A percentile compares a stretch with the other conserved stretches of the same genome.
Conservation (phyloP, 2,797 vertebrate genomes). For the Tragopan temminckii region DNA sequence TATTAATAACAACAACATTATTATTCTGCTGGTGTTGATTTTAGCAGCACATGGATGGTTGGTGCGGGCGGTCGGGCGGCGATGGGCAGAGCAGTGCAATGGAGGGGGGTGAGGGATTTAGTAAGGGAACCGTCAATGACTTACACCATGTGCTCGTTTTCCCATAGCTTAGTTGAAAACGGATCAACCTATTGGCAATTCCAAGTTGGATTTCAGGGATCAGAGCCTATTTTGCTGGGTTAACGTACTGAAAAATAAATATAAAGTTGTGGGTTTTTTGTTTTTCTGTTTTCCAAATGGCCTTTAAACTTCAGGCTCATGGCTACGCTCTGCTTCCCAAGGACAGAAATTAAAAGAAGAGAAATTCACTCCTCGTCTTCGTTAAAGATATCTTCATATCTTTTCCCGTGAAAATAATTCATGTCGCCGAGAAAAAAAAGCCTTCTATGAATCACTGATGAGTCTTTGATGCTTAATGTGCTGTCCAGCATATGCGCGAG, state of each 20-base stretch:
- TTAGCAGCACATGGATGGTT: neutral
- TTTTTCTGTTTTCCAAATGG: neutral
- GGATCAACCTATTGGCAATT: conserved; percentile 25
- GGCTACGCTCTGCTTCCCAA: neutral
- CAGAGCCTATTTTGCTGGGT: neutral
- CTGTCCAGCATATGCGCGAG: conserved; percentile 9
- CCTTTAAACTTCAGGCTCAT: conserved; percentile 11
- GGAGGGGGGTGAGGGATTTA: no score
- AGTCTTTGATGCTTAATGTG: conserved; percentile 40
- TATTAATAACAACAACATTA: neutral
- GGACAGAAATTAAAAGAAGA: conserved; percentile 17
- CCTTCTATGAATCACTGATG: neutral
- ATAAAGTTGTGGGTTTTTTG: neutral
- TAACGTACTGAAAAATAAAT: conserved; percentile 2
- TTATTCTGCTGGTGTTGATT: neutral
- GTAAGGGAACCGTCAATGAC: neutral
- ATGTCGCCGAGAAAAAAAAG: neutral
- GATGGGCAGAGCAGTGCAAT: neutral
- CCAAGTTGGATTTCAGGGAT: conserved; percentile 10
- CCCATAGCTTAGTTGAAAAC: neutral
- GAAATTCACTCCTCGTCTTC: conserved; percentile 8
- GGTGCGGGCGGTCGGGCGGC: neutral
- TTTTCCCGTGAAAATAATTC: conserved; percentile 45
- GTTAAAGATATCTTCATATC: conserved; percentile 22
- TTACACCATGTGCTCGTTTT: neutral